Base-by-base conservation (phyloP, 2,797 vertebrate genomes). In the Brachymystax lenok region DNA sequence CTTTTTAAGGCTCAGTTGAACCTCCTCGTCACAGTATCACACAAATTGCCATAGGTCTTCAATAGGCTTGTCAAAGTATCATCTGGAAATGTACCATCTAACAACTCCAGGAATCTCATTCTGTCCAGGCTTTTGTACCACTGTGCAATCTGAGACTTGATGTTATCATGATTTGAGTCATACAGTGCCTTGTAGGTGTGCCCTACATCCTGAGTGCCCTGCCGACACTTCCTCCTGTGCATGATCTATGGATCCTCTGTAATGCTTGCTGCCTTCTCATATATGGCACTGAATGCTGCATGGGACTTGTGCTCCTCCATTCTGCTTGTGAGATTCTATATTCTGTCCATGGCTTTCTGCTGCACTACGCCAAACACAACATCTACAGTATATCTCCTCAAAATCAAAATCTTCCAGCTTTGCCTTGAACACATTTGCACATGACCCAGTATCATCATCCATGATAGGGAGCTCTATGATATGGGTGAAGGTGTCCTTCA, bases 351-450 rank as follows among this genome's bases (percentile, higher is more conserved):
- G 16, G 52, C 71, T 35, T 40, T 76, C 59, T 67, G 73, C 71
- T 80, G 79, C 52, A 80, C 1, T 24, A 24, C 70, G 19, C 73
- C 81, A 80, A 78, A 80, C 19, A 78, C 64, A 2, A 76, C 76
- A 77, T 78, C 73, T 30, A 5, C 63, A 78, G 64, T 76, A 73
- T 64, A 78, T 80, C 71, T 80, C 73, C 35, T 83, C 70, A 71
- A 82, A 74, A n/a, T 78, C 77, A 74, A 76, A 79, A 56, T 35
- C 5, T 35, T 35, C 33, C 33, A 35, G 33, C 1, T 35, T 35
- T 35, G 5, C 33, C 6, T 82, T 4, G 16, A 81, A 77, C 13
- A 50, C 63, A 68, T 74, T 74, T 61, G 74, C 74, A 69, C 1
- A 3, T 75, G 63, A 14, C 2, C 74, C 2, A 66, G 74, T 73